Percentiles rank a stretch among this genome's conserved stretches.
phyloP scores from a whole-genome alignment of 2,797 vertebrate genomes.

The Pseudochromis fuscus region DNA sequence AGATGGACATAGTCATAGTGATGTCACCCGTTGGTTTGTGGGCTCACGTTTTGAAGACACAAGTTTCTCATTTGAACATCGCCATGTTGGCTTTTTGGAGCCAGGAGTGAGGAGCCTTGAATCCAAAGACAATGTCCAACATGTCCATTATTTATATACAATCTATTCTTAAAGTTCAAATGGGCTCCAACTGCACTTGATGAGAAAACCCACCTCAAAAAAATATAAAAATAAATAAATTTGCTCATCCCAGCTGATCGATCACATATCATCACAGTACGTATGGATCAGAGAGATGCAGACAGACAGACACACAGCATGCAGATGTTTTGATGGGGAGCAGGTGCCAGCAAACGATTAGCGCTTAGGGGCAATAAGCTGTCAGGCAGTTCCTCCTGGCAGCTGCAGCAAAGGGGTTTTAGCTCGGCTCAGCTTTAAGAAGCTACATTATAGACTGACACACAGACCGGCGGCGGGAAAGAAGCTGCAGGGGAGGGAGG shows the following conservation, averaged over 20 bases:
- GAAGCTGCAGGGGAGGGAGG: constrained; percentile 39
- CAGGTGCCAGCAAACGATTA: constrained; percentile 44
- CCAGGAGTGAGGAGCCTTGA: too few relatives aligned
- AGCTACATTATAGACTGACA: constrained; percentile 47
- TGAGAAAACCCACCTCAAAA: too few relatives aligned
- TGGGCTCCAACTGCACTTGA: background rate
- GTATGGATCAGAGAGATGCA: constrained; percentile 5
- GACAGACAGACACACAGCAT: constrained; percentile 18
- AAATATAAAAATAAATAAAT: too few relatives aligned
- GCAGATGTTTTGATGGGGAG: constrained; percentile 53
- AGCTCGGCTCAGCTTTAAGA: constrained; percentile 50
- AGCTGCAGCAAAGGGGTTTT: constrained; percentile 34
- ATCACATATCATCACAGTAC: background rate
- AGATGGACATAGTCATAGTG: too few relatives aligned
- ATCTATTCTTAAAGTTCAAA: background rate
- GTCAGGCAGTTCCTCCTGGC: constrained; percentile 49
- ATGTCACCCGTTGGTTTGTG: too few relatives aligned
- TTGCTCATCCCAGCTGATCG: constrained; percentile 3
- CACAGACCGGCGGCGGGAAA: constrained; percentile 28
- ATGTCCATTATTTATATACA: too few relatives aligned
- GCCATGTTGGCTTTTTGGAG: too few relatives aligned
- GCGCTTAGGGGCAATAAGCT: constrained; percentile 48
- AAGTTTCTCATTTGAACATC: too few relatives aligned
- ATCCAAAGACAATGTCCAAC: too few relatives aligned
- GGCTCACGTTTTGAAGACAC: too few relatives aligned